Percentiles rank a stretch among this genome's conserved stretches.
Conservation (phyloP, 1,140 invertebrate genomes). For the Sinonovacula constricta region DNA sequence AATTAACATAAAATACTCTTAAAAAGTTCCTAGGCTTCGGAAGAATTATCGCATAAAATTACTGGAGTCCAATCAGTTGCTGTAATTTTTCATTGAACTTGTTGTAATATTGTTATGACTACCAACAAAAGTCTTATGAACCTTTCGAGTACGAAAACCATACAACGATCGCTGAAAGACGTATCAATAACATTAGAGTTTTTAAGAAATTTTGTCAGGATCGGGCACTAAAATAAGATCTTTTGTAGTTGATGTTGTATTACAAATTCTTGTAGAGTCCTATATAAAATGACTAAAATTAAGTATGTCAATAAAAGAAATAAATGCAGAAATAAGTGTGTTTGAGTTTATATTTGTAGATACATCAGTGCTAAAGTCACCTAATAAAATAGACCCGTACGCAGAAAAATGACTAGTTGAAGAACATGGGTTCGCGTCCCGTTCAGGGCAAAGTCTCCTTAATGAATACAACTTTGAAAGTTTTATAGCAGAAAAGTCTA, state of each 20-base stretch:
- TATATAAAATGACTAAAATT: conserved; percentile 5
- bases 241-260: conserved; percentile 17
- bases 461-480: too few relatives aligned
- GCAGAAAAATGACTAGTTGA: conserved; percentile 13
- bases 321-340: too few relatives aligned
- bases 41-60: not conserved
- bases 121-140: conserved; percentile 1
- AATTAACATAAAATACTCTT: not conserved
- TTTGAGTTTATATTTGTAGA: conserved; percentile 7
- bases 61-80: conserved; percentile 10
- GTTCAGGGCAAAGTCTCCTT: too few relatives aligned
- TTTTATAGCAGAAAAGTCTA: too few relatives aligned
- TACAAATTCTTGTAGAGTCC: conserved; percentile 7
- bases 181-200: conserved; percentile 12
- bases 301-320: too few relatives aligned
- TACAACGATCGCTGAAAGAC: conserved; percentile 16
- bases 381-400: conserved; percentile 2
- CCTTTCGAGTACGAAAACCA: conserved; percentile 8
- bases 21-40: too few relatives aligned
- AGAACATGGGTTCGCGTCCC: too few relatives aligned
- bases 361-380: too few relatives aligned
- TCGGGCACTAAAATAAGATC: conserved; percentile 14
- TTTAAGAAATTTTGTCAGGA: not conserved
- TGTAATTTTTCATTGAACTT: not conserved
- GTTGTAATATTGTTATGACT: conserved; percentile 11